Base-by-base conservation (phyloP, 2,888 invertebrate species). In the Ashinkailepas kermadecensis region DNA sequence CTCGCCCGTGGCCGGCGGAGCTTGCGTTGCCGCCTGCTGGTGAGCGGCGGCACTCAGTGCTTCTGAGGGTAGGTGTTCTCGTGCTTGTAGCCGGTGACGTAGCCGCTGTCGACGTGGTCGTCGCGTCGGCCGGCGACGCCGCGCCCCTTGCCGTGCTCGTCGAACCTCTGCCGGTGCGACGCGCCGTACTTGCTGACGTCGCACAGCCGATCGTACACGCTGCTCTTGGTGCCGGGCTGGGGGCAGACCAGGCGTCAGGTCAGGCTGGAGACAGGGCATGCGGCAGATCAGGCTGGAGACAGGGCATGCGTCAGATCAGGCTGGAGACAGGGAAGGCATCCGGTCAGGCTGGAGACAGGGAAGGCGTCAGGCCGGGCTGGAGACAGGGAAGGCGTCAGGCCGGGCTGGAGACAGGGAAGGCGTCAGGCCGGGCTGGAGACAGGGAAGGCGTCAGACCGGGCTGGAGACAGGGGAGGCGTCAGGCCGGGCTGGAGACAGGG, bases 91-190 rank as follows among this genome's bases (percentile, higher is more conserved):
- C 87, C 87, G 57, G 85, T 84, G 23, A 88, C 88, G 83, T 88
- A 88, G 54, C 88, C 88, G 23, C 86, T 85, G 62, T 85, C 85
- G 25, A 86, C 86, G 11, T 84, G 84, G 18, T 85, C 82, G 81
- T 88, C 87, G 80, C 85, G 86, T 39, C 88, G 86, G 7, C 88
- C 88, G 78, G 87, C 87, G 15, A 82, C 87, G 11, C 88, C 88
- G 80, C 85, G 86, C 54, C 89, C 89, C 81, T 86, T 87, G 9
- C 88, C 88, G 8, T 86, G 84, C 7, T 87, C 85, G 83, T 88
- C 88, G 83, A 88, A 88, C 21, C 89, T 85, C 82, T 88, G 86
- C 54, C 83, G 84, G 82, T 84, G 84, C 0, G 84, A 84, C 7
- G 84, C 84, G 12, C 83, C 83, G 81, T 84, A 85, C 83, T 87